Conservation (phyloP, 2,797 vertebrate genomes). For the Poliocrania exsul region DNA sequence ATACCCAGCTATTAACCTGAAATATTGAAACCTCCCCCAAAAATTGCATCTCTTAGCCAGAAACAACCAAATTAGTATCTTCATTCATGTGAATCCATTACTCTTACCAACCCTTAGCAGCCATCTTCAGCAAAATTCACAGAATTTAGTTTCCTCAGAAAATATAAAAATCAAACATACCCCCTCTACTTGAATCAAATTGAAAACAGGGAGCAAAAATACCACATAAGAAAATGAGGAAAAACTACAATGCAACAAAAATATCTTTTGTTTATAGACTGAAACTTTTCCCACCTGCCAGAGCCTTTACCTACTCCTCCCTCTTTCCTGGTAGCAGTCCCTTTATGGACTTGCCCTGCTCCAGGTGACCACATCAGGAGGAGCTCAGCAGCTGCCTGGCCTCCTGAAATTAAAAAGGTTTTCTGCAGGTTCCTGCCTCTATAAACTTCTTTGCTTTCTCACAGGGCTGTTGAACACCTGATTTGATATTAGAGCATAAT, state of each 20-base stretch:
- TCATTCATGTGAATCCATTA: neutral
- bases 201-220: neutral
- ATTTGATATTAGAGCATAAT: neutral
- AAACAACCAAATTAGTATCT: neutral
- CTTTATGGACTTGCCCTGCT: neutral
- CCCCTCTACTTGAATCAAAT: neutral
- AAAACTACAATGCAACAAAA: neutral
- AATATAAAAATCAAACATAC: neutral
- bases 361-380: neutral
- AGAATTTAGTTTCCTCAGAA: neutral
- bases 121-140: neutral
- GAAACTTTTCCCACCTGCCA: neutral
- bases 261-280: accelerated
- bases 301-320: neutral
- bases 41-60: neutral
- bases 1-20: neutral
- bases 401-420: accelerated
- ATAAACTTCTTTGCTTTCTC: accelerated
- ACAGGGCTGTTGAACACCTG: neutral
- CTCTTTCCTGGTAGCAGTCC: accelerated
- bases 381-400: neutral
- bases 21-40: neutral
- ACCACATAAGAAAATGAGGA: neutral
- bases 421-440: neutral
- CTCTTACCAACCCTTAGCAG: neutral